Evolutionary conservation across 2,888 invertebrate genomes (phyloP).

Genomic region (Euproctis similis): DNA sequence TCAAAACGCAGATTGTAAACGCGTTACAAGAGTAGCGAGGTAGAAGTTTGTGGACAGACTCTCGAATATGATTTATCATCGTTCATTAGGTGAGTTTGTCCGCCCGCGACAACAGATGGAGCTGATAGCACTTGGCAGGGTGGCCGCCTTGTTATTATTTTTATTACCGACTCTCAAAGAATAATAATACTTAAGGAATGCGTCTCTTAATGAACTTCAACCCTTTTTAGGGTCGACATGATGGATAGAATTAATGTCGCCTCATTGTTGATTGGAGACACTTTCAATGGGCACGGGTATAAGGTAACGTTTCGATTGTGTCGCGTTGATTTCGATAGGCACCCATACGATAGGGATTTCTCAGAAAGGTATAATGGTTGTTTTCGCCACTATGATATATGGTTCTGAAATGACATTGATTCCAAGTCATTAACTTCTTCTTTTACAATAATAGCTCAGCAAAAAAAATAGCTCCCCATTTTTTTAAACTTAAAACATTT

Average conservation of each 20-base stretch:
- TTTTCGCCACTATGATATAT: conserved; percentile 30
- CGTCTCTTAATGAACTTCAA: conserved; percentile 74
- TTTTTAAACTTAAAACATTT: too few species aligned
- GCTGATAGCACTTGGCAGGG: conserved; percentile 77
- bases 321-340: conserved; percentile 46
- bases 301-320: conserved; percentile 45
- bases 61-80: conserved; percentile 77
- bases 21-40: conserved; percentile 45
- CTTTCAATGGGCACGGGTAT: conserved; percentile 51
- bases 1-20: conserved; percentile 12
- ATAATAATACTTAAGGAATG: conserved; percentile 75
- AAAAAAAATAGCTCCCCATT: too few species aligned
- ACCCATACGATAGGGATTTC: conserved; percentile 40
- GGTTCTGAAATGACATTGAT: too few species aligned
- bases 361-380: conserved; percentile 31
- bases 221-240: conserved; percentile 70
- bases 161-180: conserved; percentile 75
- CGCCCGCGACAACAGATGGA: conserved; percentile 76
- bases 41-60: conserved; percentile 60
- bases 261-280: conserved; percentile 72
- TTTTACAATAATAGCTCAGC: too few species aligned
- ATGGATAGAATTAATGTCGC: conserved; percentile 75
- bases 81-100: conserved; percentile 77
- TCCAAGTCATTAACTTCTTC: too few species aligned
- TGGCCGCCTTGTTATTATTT: conserved; percentile 76